These are phyloP conservation scores for Drosophila pandora DNA, from an alignment of 1,140 invertebrate genomes.

Conservation along the genomic window DNA sequence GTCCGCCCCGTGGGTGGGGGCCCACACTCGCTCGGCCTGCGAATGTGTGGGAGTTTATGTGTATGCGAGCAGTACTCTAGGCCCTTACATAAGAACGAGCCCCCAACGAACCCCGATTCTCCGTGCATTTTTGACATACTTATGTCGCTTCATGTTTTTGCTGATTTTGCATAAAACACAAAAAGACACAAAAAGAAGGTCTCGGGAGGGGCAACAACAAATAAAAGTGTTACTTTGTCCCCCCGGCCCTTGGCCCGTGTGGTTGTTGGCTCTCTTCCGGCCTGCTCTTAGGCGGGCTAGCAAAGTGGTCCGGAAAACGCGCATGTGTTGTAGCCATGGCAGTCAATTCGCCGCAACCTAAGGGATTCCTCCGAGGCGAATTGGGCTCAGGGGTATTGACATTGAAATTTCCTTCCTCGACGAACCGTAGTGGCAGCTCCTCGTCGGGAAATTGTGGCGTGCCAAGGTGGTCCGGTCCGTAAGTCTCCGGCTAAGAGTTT, in stretches of 20 bases:
- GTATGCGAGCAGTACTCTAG: constrained; percentile 67
- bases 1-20: constrained; percentile 38
- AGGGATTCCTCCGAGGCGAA: constrained; percentile 49
- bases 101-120: constrained; percentile 16
- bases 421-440: background rate
- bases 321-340: constrained; percentile 66
- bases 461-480: background rate
- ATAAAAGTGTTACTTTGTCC: constrained; percentile 50
- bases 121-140: constrained; percentile 80
- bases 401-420: constrained; percentile 6
- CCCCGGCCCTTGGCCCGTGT: constrained; percentile 10
- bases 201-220: constrained; percentile 23
- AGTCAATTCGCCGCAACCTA: constrained; percentile 56
- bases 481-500: background rate
- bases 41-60: constrained; percentile 43
- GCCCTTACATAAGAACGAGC: constrained; percentile 78
- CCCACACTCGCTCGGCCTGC: constrained; percentile 35
- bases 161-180: constrained; percentile 68
- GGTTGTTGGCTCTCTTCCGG: constrained; percentile 28
- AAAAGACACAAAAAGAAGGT: constrained; percentile 10
- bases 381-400: constrained; percentile 26
- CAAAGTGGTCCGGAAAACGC: constrained; percentile 58
- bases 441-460: background rate
- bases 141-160: constrained; percentile 82
- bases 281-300: constrained; percentile 56